Evolutionary conservation across 2,113 vertebrate genomes (phyloP).

Genomic region (Redunca redunca): DNA sequence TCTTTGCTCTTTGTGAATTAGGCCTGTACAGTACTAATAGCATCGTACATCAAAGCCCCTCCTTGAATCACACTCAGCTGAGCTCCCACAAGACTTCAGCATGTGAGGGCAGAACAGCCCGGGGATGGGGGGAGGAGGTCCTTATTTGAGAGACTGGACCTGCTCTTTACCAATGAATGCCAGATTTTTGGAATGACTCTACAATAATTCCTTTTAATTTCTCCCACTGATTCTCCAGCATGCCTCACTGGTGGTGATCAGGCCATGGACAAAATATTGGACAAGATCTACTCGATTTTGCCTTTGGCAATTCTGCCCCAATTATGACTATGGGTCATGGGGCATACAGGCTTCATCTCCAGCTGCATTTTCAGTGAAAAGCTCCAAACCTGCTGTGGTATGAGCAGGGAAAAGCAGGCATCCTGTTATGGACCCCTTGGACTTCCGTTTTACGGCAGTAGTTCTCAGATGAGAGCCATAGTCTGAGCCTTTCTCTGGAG

Average conservation of each 20-base stretch:
- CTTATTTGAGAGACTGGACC: background rate
- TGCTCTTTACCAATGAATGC: background rate
- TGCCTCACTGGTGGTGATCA: background rate
- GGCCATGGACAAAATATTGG: background rate
- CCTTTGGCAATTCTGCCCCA: background rate
- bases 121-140: no score
- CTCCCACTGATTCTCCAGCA: background rate
- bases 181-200: background rate
- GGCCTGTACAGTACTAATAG: background rate
- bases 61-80: background rate
- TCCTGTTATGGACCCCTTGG: background rate
- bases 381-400: background rate
- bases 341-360: background rate
- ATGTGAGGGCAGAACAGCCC: background rate
- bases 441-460: background rate
- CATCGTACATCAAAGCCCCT: background rate
- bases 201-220: background rate
- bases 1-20: constrained; percentile 43
- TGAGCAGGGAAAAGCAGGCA: background rate
- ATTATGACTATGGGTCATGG: background rate
- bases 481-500: background rate
- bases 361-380: background rate
- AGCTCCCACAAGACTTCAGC: background rate
- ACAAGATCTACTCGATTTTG: background rate
- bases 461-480: background rate